Evolutionary conservation across 1,140 invertebrate species (phyloP), one percentile per base, ranked within the genome.

Genomic region (Scylla paramamosain): DNA sequence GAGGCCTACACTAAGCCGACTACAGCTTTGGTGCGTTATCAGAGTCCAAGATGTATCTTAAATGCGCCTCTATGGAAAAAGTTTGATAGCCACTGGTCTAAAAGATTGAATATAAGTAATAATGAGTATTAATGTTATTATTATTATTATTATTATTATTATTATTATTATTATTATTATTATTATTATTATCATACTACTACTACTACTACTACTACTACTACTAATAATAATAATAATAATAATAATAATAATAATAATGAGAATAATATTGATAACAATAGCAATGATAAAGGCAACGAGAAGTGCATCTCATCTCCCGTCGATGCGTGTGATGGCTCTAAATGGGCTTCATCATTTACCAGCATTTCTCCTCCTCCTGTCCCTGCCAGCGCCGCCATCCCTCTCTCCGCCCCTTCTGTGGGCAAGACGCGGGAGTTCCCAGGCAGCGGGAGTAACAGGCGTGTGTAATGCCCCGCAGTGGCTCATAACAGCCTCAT

Each of bases 71-170:
- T 39, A 39, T n/a, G 39, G 39, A 39, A 39, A 6, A 6, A 39
- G 39, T 39, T 39, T 39, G 39, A 39, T 2, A 39, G 6, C 39
- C 39, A 39, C 39, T 39, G 39, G 1, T 39, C 39, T 39, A 39
- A 39, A 39, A 39, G 39, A 39, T 39, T 2, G 39, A 1, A 39
- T 39, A 6, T 2, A 6, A 39, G 1, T 39, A 1, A 39, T 39
- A 39, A 39, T 59, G 16, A 86, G 3, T 86, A 86, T 28, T 86
- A 86, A 0, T 86, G 20, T 86, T 86, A 86, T 86, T 86, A 86
- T 86, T 86, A 86, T 86, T 86, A 86, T 86, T 86, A 20, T 86
- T 86, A 86, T 86, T 86, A 20, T 86, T 86, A 29, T 86, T 39
- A 86, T 86, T n/a, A 86, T 31, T 14, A 12, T 86, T 86, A 86